Evolutionary conservation across 2,888 invertebrate species (phyloP).

Genomic region (Villa cingulata): DNA sequence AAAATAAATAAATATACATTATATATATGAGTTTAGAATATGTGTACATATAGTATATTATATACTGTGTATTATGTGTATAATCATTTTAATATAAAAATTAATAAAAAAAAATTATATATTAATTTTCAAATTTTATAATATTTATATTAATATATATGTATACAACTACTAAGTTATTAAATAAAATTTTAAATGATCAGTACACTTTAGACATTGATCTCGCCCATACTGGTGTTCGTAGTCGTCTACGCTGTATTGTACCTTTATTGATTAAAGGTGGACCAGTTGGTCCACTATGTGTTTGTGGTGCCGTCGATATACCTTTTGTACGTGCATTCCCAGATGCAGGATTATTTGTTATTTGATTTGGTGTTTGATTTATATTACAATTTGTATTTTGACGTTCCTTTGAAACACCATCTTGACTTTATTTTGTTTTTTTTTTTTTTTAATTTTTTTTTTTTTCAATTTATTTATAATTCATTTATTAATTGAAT

Average conservation of each 20-base stretch:
- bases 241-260: conserved; percentile 58
- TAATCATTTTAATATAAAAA: too few species aligned
- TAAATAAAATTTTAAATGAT: conserved; percentile 6
- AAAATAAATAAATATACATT: too few species aligned
- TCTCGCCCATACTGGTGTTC: conserved; percentile 72
- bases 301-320: conserved; percentile 35
- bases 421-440: conserved; percentile 13
- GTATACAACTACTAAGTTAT: too few species aligned
- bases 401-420: conserved; percentile 3
- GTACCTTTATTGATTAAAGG: conserved; percentile 38
- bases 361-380: conserved; percentile 3
- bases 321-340: conserved; percentile 37
- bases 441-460: too few species aligned
- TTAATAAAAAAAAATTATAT: too few species aligned
- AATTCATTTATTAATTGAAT: too few species aligned
- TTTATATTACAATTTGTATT: conserved; percentile 10
- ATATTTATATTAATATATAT: too few species aligned
- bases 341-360: conserved; percentile 2
- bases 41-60: too few species aligned
- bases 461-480: too few species aligned
- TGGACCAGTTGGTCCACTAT: conserved; percentile 38
- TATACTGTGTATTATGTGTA: too few species aligned
- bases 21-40: too few species aligned
- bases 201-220: conserved; percentile 48
- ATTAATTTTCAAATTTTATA: too few species aligned